These are phyloP conservation scores for Sylvia borin DNA, from an alignment of 2,797 vertebrate species.

Conservation along the genomic window DNA sequence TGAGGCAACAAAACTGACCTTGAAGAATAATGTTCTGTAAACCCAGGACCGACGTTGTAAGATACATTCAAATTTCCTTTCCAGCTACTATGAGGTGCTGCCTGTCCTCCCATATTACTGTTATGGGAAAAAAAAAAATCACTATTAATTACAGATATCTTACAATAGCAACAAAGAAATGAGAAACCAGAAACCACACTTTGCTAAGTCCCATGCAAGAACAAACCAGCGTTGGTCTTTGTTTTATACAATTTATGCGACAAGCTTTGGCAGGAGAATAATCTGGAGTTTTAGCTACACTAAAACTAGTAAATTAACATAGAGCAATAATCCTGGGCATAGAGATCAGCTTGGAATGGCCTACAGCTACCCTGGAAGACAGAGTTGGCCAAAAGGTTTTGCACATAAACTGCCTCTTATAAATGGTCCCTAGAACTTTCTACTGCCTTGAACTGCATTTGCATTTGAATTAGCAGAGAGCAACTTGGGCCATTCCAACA, in stretches of 20 bases:
- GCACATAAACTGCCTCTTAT: neutral
- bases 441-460: neutral
- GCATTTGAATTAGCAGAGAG: neutral
- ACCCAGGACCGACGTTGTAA: slow-evolving; percentile 91
- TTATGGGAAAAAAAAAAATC: neutral
- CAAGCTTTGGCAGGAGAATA: neutral
- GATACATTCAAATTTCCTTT: slow-evolving; percentile 88
- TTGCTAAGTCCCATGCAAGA: neutral
- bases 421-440: neutral
- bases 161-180: neutral
- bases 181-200: neutral
- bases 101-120: slow-evolving; percentile 88
- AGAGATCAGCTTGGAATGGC: neutral
- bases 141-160: neutral
- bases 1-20: slow-evolving; percentile 77
- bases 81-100: slow-evolving; percentile 86
- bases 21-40: slow-evolving; percentile 71
- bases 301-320: neutral
- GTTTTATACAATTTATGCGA: neutral
- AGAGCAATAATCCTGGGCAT: neutral
- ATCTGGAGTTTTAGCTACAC: neutral
- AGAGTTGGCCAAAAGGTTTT: neutral
- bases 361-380: neutral
- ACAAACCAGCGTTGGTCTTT: neutral
- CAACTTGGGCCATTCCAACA: neutral